Percentiles rank a stretch among this genome's conserved stretches.
phyloP scores from a whole-genome alignment of 2,797 vertebrate genomes.

The Luscinia megarhynchos region DNA sequence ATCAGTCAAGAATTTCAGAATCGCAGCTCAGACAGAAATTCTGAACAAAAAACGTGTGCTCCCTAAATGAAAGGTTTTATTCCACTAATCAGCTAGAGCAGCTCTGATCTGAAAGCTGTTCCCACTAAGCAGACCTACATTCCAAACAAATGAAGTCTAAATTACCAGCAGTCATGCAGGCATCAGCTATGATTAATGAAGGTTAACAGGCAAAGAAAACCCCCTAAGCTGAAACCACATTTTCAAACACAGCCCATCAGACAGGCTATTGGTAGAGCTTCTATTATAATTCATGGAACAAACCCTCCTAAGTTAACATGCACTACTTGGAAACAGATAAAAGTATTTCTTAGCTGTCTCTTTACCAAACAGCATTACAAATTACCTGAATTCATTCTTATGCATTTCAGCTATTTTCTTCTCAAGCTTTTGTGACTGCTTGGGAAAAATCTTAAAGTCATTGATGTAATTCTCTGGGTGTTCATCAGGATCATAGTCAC shows the following conservation, averaged over 20 bases:
- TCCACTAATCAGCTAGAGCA: neutral
- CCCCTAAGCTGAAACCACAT: neutral
- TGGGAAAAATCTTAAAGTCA: slow-evolving; percentile 96
- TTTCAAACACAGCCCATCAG: neutral
- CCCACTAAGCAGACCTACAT: neutral
- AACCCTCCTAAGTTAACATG: neutral
- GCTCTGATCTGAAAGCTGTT: neutral
- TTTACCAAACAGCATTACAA: neutral
- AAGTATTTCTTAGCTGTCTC: neutral
- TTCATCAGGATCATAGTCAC: slow-evolving; percentile 93
- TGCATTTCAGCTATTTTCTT: slow-evolving; percentile 96
- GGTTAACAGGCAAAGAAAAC: neutral
- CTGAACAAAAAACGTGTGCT: neutral
- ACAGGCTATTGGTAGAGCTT: neutral
- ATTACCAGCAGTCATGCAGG: neutral
- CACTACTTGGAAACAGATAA: neutral
- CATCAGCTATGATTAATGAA: neutral
- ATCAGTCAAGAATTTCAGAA: neutral
- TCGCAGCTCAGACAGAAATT: neutral
- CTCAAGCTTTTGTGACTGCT: slow-evolving; percentile 95
- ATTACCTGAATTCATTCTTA: slow-evolving; percentile 93
- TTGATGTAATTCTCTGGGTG: slow-evolving; percentile 93
- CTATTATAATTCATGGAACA: neutral
- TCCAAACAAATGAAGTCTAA: neutral
- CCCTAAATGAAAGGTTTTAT: neutral